A percentile compares a stretch with the other conserved stretches of the same genome.
phyloP scores from a whole-genome alignment of 2,797 vertebrate species.

The Cryptoprocta ferox region DNA sequence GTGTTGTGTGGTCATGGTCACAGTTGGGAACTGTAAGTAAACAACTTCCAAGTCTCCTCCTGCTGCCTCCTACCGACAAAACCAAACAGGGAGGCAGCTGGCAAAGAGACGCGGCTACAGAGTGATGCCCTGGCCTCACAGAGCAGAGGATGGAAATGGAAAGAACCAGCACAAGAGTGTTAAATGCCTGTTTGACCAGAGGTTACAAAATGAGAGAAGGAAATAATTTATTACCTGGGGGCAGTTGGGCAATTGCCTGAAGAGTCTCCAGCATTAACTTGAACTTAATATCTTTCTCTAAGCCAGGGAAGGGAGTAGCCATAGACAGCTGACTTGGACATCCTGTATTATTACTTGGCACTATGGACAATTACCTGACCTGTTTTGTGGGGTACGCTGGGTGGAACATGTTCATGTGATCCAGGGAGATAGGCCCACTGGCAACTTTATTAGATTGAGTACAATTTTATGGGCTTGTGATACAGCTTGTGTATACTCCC shows the following conservation, averaged over 20 bases:
- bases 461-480: conserved; percentile 17
- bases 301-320: not conserved
- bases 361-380: not conserved
- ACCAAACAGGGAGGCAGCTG: not conserved
- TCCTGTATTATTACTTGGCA: not conserved
- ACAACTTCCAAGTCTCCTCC: not conserved
- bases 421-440: not conserved
- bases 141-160: not conserved
- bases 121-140: not conserved
- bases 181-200: not conserved
- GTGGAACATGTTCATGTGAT: not conserved
- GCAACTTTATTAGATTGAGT: not conserved
- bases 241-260: not conserved
- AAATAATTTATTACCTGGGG: not conserved
- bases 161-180: not conserved
- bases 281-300: not conserved
- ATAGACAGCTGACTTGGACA: not conserved
- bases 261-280: not conserved
- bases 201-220: not conserved
- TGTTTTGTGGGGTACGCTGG: not conserved
- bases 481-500: not conserved
- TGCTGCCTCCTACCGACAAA: not conserved
- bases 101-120: not conserved
- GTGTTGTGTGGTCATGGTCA: not conserved
- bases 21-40: not conserved